Base-by-base conservation (phyloP, 1,140 invertebrate genomes). In the Platyscapa corneri region DNA sequence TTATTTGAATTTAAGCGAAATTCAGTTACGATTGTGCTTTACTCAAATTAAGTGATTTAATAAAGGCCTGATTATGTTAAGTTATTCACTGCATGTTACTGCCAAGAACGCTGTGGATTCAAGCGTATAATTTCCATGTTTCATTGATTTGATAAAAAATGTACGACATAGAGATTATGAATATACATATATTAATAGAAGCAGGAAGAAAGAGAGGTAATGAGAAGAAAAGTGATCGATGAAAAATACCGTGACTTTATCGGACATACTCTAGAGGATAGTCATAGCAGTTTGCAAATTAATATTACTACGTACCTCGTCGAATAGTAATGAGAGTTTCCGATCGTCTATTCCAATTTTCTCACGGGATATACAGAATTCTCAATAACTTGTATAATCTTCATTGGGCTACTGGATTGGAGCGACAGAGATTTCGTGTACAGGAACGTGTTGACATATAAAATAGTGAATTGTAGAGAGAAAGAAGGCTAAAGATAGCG, bases 251-350 rank as follows among this genome's bases (percentile, higher is more conserved):
- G 53, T 60, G 16, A 64, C 60, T n/a, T n/a, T 27, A 5, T 0
- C n/a, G n/a, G 10, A 37, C 42, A 20, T 37, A 46, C 3, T 30
- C 32, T 18, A 0, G 18, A 32, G 42, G 20, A 7, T 7, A 46
- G 74, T 23, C 20, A n/a, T 18, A 46, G 37, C 20, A 46, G 27
- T 5, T 42, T 1, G 39, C 74, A 76, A 76, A 42, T 46, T 49
- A 53, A 53, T 77, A 77, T n/a, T 1, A 6, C 20, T 10, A 76
- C 34, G 10, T 27, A 34, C 53, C 53, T 60, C 53, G 34, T 79
- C 27, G 10, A 60, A 60, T 60, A 60, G 56, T 65, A 80, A 65
- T 80, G 60, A 27, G n/a, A 67, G 27, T 80, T 65, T 80, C 27
- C 37, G 37, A 80, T 80, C 34, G 8, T n/a, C 12, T 37, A 46